Percentiles rank a stretch among this genome's conserved stretches.
Conservation (phyloP, 2,113 vertebrate genomes). For the Genyomyrus donnyi region DNA sequence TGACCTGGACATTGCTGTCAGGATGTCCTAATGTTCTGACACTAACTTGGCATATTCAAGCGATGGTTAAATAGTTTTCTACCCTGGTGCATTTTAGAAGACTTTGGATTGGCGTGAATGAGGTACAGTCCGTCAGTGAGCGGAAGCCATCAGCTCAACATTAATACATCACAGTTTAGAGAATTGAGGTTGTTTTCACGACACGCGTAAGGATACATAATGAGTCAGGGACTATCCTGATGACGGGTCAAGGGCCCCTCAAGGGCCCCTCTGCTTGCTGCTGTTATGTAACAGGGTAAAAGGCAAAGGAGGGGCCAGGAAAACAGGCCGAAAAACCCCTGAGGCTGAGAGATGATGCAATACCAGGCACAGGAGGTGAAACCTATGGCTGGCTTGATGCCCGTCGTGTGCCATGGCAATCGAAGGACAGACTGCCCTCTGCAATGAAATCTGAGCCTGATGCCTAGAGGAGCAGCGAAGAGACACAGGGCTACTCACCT, state of each 20-base stretch:
- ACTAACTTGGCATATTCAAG: neutral
- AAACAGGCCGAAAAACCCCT: neutral
- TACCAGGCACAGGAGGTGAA: neutral
- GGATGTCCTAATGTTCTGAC: neutral
- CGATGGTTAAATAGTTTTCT: neutral
- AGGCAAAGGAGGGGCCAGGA: neutral
- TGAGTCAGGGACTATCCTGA: neutral
- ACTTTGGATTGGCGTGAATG: neutral
- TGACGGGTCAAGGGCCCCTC: neutral
- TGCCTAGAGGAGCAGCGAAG: neutral
- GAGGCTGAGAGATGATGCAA: neutral
- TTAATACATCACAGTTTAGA: neutral
- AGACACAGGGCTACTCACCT: constrained; percentile 52
- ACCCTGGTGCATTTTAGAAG: neutral
- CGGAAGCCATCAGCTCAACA: neutral
- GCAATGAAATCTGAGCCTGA: neutral
- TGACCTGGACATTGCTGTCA: neutral
- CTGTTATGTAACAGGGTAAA: neutral
- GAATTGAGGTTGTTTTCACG: neutral
- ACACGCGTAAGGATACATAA: neutral
- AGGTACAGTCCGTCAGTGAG: neutral
- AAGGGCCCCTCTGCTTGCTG: neutral
- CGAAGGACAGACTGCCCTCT: neutral
- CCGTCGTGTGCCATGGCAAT: neutral
- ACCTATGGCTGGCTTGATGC: neutral